Conservation (phyloP, 2,113 vertebrate species). For the Seriola dumerili region DNA sequence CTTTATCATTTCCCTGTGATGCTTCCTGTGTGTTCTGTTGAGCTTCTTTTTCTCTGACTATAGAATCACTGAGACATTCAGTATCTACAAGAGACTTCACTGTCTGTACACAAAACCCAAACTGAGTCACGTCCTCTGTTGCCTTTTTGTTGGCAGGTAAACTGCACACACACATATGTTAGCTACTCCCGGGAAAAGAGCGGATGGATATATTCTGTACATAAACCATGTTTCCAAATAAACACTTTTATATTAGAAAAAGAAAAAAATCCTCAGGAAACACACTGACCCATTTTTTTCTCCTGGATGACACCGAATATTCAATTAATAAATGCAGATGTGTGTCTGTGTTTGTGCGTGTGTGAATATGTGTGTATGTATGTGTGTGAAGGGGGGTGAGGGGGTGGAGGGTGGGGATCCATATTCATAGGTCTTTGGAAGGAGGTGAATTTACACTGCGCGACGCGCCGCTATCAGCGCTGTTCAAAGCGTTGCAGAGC, state of each 20-base stretch:
- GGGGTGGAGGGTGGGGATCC: conserved; percentile 16
- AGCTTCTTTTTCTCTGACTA: no score
- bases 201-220: conserved; percentile 48
- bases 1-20: no score
- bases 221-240: conserved; percentile 79
- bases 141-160: conserved; percentile 11
- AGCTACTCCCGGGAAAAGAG: neutral
- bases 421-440: conserved; percentile 56
- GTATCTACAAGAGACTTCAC: no score
- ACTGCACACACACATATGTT: neutral
- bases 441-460: conserved; percentile 45
- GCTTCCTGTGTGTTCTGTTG: no score
- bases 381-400: conserved; percentile 5
- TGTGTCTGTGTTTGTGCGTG: neutral
- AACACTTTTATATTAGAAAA: conserved; percentile 77
- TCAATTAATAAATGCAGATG: conserved; percentile 32
- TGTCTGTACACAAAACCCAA: no score
- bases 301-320: neutral
- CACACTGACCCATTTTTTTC: conserved; percentile 16
- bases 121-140: neutral
- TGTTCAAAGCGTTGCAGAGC: conserved; percentile 71
- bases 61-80: no score
- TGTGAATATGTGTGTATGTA: conserved; percentile 13
- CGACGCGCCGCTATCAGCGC: conserved; percentile 52
- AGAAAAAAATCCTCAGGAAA: conserved; percentile 1